phyloP scores from a whole-genome alignment of 1,140 invertebrate species.

The Dendrolimus punctatus region DNA sequence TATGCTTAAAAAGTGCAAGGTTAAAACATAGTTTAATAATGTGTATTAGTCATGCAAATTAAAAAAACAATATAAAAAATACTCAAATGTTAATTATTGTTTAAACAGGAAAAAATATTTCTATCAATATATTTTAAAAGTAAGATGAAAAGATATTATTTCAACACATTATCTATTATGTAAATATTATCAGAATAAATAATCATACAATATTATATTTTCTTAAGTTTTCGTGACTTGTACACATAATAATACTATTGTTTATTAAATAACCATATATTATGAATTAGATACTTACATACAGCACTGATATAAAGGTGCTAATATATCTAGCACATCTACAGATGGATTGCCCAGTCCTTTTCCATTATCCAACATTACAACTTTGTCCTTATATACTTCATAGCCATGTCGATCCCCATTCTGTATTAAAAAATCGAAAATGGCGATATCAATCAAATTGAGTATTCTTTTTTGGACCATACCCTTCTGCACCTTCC shows the following conservation, averaged over 20 bases:
- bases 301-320: conserved; percentile 93
- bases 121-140: too few species aligned
- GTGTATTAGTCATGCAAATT: too few species aligned
- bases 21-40: too few species aligned
- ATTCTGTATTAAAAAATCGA: conserved; percentile 96
- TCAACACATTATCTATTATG: too few species aligned
- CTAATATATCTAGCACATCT: conserved; percentile 89
- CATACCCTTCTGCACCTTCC: conserved; percentile 69
- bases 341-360: conserved; percentile 89
- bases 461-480: conserved; percentile 81
- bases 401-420: conserved; percentile 96
- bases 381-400: conserved; percentile 81
- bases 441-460: conserved; percentile 89
- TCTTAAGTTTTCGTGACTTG: too few species aligned
- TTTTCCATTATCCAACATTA: conserved; percentile 96
- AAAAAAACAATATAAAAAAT: too few species aligned
- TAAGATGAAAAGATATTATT: too few species aligned
- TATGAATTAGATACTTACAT: conserved; percentile 76
- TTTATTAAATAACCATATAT: not conserved
- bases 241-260: not conserved
- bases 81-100: too few species aligned
- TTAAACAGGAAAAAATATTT: too few species aligned
- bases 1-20: too few species aligned
- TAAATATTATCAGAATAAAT: too few species aligned
- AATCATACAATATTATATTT: too few species aligned